Conservation (phyloP, 2,113 vertebrate species). For the Amblyopsis rosae region DNA sequence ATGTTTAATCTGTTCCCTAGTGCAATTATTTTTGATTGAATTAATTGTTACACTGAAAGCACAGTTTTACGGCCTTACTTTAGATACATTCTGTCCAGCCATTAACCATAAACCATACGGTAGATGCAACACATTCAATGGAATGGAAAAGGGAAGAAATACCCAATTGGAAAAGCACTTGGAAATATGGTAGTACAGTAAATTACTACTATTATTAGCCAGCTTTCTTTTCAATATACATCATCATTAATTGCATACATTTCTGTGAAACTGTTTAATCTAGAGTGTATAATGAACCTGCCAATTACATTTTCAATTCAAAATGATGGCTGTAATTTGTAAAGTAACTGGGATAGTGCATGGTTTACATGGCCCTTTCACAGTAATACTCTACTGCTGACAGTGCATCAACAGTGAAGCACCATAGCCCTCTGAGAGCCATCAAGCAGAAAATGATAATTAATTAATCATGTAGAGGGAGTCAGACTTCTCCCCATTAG, state of each 20-base stretch:
- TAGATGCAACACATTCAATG: conserved; percentile 40
- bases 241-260: conserved; percentile 64
- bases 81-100: conserved; percentile 47
- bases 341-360: conserved; percentile 53
- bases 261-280: conserved; percentile 63
- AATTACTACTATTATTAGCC: no score
- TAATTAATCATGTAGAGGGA: conserved; percentile 75
- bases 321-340: conserved; percentile 65
- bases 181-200: background rate
- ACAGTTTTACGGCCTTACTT: conserved; percentile 42
- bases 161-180: conserved; percentile 36
- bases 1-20: conserved; percentile 56
- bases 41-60: conserved; percentile 59
- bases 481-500: conserved; percentile 67
- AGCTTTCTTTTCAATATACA: conserved; percentile 5
- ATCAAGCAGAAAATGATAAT: conserved; percentile 78
- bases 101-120: conserved; percentile 48
- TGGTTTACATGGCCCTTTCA: conserved; percentile 59
- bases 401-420: conserved; percentile 63
- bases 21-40: conserved; percentile 57
- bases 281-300: conserved; percentile 65
- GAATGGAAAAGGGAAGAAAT: conserved; percentile 32
- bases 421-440: conserved; percentile 66
- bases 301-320: conserved; percentile 62
- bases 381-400: conserved; percentile 74